Base-by-base conservation (phyloP, 2,888 invertebrate species). In the Sminthurinus aureus region DNA sequence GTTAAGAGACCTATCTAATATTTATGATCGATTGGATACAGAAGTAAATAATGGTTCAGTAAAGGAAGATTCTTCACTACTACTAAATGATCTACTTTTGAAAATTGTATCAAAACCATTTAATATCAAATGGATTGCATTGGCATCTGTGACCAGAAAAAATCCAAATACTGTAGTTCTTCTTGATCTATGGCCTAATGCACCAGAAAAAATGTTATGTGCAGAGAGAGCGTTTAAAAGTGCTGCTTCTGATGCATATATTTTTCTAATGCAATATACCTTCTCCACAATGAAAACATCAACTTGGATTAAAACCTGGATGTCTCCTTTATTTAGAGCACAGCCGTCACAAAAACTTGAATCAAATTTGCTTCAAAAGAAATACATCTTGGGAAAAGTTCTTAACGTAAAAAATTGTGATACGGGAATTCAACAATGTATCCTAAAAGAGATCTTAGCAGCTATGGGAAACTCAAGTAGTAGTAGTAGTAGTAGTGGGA, bases 251-350 rank as follows among this genome's bases (percentile, higher is more conserved):
- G 92, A 91, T 88, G 90, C 93, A 20, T 93, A 92, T 89, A 92
- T 93, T 87, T 90, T 90, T 8, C 89, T 94, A 85, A 92, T 93
- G 91, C 89, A 90, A 20, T 90, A 90, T 73, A 91, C 92, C 88
- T 90, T 90, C 71, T 18, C 15, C 3, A 9, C 6, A 12, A 3
- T 24, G 11, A 89, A 90, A 64, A 91, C 91, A 84, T 87, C 89
- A 1, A 83, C 87, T 12, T 93, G 93, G 93, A 89, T 90, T 50
- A 87, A 89, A 0, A 89, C 90, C 2, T 94, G 94, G 93, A 90
- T 93, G 0, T 88, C 89, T 26, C 90, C 91, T 13, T 88, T 91
- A 6, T 87, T 91, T 67, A n/a, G 38, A 18, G 77, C 83, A 15
- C 89, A 88, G 26, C 51, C 81, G 24, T 66, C 77, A 18, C 84